Conservation (phyloP, 2,797 vertebrate species). For the Streptopelia turtur region DNA sequence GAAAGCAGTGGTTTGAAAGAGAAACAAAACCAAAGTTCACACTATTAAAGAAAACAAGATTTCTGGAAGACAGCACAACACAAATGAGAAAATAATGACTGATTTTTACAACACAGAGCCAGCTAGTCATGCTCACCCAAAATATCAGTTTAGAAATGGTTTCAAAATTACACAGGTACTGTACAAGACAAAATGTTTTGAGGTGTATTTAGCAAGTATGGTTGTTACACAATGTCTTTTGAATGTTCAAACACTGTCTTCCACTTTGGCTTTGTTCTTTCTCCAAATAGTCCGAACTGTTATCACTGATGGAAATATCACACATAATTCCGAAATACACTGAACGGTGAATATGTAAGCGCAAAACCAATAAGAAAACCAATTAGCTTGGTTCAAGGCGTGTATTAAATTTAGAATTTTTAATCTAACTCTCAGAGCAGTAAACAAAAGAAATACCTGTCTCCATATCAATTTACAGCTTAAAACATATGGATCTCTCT, state of each 20-base stretch:
- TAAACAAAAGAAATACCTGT: constrained; percentile 37
- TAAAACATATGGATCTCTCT: constrained; percentile 39
- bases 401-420: constrained; percentile 12
- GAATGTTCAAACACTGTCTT: not conserved
- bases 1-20: not conserved
- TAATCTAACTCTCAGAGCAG: not conserved
- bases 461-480: constrained; percentile 40
- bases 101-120: not conserved
- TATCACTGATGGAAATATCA: constrained; percentile 21
- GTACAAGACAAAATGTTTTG: not conserved
- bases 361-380: constrained; percentile 13
- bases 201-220: constrained; percentile 16
- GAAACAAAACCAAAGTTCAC: not conserved
- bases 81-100: constrained; percentile 7
- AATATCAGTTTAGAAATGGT: not conserved
- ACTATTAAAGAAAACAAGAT: not conserved
- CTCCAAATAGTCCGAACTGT: constrained; percentile 1
- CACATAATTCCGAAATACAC: constrained; percentile 40
- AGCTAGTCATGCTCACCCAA: not conserved
- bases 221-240: not conserved
- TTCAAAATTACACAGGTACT: constrained; percentile 4
- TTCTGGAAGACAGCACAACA: not conserved
- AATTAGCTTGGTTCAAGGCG: not conserved
- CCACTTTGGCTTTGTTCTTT: not conserved
- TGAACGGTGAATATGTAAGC: constrained; percentile 5